Percentiles rank a stretch among this genome's conserved stretches.
These are phyloP conservation scores for Scatophagus argus DNA, from an alignment of 2,113 vertebrate species.

Conservation along the genomic window DNA sequence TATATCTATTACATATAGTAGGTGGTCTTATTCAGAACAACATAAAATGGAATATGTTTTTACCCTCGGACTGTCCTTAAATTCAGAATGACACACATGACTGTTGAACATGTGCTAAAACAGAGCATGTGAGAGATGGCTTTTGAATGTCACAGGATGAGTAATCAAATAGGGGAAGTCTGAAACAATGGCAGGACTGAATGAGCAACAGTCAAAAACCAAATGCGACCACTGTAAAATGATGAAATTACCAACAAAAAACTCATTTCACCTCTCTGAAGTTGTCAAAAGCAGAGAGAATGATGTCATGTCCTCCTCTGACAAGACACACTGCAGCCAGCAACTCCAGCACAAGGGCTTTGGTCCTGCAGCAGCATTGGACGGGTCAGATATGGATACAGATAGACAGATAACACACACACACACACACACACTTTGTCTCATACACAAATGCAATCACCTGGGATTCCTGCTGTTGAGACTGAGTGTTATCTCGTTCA, in stretches of 20 bases:
- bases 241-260: background rate
- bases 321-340: slow-evolving; percentile 95
- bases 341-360: slow-evolving; percentile 94
- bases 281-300: slow-evolving; percentile 93
- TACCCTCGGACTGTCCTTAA: background rate
- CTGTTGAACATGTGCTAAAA: slow-evolving; percentile 33
- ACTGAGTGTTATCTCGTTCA: slow-evolving; percentile 96
- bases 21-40: background rate
- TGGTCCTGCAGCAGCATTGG: slow-evolving; percentile 86
- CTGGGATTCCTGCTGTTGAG: slow-evolving; percentile 96
- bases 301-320: slow-evolving; percentile 95
- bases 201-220: background rate
- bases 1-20: background rate
- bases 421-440: background rate
- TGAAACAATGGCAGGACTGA: slow-evolving; percentile 5
- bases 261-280: slow-evolving; percentile 90
- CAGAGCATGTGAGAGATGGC: slow-evolving; percentile 16
- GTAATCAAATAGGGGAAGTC: slow-evolving; percentile 46
- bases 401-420: background rate
- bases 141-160: slow-evolving; percentile 40
- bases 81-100: background rate
- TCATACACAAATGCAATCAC: slow-evolving; percentile 74
- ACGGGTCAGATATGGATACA: background rate
- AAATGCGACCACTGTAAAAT: background rate
- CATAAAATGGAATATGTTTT: background rate